Conservation (phyloP, 2,797 vertebrate species). For the Balearica regulorum region DNA sequence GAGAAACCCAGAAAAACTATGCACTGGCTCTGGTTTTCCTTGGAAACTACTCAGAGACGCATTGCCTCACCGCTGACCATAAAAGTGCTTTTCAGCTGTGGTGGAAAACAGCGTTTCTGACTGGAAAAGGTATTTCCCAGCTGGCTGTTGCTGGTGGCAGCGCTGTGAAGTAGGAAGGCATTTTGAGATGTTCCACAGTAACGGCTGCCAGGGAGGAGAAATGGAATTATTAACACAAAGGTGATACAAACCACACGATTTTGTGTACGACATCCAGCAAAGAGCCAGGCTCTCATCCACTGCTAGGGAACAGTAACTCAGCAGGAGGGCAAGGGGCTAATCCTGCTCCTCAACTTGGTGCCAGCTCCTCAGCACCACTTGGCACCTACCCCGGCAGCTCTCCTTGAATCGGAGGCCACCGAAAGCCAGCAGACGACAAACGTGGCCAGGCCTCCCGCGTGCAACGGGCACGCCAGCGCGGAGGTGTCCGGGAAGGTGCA, state of each 20-base stretch:
- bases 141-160: not conserved
- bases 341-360: not conserved
- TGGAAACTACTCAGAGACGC: not conserved
- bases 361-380: not conserved
- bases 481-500: not conserved
- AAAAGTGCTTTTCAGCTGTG: constrained; percentile 8
- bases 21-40: not conserved
- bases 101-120: not conserved
- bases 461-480: not conserved
- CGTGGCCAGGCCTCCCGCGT: accelerated
- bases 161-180: not conserved
- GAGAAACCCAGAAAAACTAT: not conserved
- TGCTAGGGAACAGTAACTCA: not conserved
- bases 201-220: not conserved
- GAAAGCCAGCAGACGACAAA: not conserved
- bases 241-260: not conserved
- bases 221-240: not conserved
- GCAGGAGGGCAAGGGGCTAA: not conserved
- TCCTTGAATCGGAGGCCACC: accelerated
- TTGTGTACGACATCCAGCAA: not conserved
- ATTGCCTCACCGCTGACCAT: not conserved
- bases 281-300: not conserved
- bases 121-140: constrained; percentile 45
- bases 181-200: not conserved
- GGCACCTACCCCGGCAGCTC: not conserved